Evolutionary conservation across 1,140 invertebrate genomes (phyloP).

Genomic region (Drosophila takahashii): DNA sequence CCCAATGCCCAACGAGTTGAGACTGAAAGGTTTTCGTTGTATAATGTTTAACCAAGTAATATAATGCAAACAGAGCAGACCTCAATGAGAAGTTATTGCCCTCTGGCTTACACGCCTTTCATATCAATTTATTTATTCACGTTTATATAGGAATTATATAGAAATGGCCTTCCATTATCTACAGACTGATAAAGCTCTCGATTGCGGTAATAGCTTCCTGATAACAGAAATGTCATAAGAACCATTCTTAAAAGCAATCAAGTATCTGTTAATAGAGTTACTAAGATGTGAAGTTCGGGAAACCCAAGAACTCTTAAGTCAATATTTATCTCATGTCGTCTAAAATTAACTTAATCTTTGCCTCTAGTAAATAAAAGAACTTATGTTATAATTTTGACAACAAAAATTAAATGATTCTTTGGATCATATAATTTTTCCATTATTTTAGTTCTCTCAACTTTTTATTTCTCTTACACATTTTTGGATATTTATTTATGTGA

Average conservation of each 20-base stretch:
- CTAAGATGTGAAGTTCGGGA: not conserved
- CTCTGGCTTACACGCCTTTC: constrained; percentile 17
- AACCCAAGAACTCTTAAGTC: not conserved
- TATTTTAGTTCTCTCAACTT: no score
- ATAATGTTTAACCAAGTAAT: constrained; percentile 20
- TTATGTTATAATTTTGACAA: not conserved
- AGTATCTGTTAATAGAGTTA: constrained; percentile 1
- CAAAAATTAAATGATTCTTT: not conserved
- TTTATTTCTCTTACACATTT: not conserved
- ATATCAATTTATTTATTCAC: constrained; percentile 34
- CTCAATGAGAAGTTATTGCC: constrained; percentile 44
- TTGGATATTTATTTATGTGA: not conserved
- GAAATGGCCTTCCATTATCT: constrained; percentile 29
- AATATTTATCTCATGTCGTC: not conserved
- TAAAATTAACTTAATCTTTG: not conserved
- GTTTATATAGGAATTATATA: constrained; percentile 17
- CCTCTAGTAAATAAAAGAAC: not conserved
- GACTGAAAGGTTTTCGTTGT: constrained; percentile 63
- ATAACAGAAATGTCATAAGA: not conserved
- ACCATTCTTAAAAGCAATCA: not conserved
- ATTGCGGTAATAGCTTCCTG: constrained; percentile 33
- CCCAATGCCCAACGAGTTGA: constrained; percentile 23
- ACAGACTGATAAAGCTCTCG: constrained; percentile 16
- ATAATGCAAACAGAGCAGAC: constrained; percentile 21
- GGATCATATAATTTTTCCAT: no score